Percentiles rank a stretch among this genome's conserved stretches.
These are phyloP conservation scores for Zaprionus lineosus DNA, from an alignment of 2,888 invertebrate genomes.

Conservation along the genomic window DNA sequence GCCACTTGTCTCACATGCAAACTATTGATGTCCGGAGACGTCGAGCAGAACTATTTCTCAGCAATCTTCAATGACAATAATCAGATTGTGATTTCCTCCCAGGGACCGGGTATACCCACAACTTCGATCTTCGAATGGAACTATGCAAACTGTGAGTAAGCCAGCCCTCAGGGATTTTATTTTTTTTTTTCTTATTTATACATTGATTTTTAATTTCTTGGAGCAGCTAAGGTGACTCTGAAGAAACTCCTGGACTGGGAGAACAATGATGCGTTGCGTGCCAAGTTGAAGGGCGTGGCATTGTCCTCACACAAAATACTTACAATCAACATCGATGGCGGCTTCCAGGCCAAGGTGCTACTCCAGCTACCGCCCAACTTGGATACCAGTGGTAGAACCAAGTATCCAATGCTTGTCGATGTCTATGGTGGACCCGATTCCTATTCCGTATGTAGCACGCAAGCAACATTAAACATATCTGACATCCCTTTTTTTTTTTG, in stretches of 20 bases:
- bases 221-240: conserved; percentile 72
- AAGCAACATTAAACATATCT: not conserved
- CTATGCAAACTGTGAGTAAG: conserved; percentile 69
- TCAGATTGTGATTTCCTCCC: conserved; percentile 89
- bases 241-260: conserved; percentile 86
- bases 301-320: conserved; percentile 86
- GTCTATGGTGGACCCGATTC: conserved; percentile 97
- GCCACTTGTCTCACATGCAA: conserved; percentile 90
- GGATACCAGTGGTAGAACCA: conserved; percentile 85
- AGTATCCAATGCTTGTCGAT: conserved; percentile 92
- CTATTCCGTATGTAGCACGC: conserved; percentile 86
- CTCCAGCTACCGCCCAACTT: conserved; percentile 89
- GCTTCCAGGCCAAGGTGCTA: conserved; percentile 88
- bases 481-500: not conserved
- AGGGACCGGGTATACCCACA: conserved; percentile 93
- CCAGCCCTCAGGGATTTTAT: not conserved
- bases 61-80: conserved; percentile 88
- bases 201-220: not conserved
- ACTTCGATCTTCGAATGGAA: conserved; percentile 85
- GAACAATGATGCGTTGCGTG: conserved; percentile 85
- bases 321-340: conserved; percentile 86
- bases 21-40: conserved; percentile 70
- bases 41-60: conserved; percentile 81
- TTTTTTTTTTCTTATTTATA: rapidly evolving
- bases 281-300: conserved; percentile 83